These are phyloP conservation scores for Chauna torquata DNA, from an alignment of 2,113 vertebrate genomes.

Conservation along the genomic window DNA sequence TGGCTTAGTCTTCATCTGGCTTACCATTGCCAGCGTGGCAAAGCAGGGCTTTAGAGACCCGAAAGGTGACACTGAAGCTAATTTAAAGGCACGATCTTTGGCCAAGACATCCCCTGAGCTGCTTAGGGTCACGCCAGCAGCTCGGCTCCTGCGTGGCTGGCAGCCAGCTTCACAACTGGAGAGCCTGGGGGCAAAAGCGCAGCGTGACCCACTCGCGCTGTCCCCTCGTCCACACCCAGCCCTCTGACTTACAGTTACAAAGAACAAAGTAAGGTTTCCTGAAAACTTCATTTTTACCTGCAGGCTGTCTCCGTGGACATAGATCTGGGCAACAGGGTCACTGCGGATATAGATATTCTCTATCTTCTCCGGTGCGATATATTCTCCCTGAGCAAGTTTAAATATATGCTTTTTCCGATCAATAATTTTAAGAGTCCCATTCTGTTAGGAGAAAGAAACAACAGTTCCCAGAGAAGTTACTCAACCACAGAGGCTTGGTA, in stretches of 20 bases:
- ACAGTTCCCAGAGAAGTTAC: neutral
- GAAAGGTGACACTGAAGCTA: neutral
- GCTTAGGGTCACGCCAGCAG: neutral
- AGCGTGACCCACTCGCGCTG: accelerated
- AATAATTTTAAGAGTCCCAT: slow-evolving; percentile 94
- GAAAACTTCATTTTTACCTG: slow-evolving; percentile 77
- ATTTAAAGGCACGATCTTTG: neutral
- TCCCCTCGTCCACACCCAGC: neutral
- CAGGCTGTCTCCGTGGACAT: slow-evolving; percentile 94
- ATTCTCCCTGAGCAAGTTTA: slow-evolving; percentile 97
- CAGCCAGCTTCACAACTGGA: neutral
- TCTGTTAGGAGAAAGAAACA: slow-evolving; percentile 75
- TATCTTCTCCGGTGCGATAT: slow-evolving; percentile 97
- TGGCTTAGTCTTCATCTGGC: neutral
- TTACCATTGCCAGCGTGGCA: neutral
- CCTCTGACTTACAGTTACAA: neutral
- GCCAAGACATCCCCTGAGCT: neutral
- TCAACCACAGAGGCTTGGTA: neutral
- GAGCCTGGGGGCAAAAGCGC: accelerated
- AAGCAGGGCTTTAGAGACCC: neutral
- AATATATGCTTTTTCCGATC: slow-evolving; percentile 99
- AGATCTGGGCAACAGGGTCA: slow-evolving; percentile 91
- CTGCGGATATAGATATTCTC: slow-evolving; percentile 97
- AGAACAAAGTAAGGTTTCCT: neutral
- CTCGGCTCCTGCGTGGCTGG: neutral